Evolutionary conservation across 1,140 invertebrate genomes (phyloP), one percentile per base, ranked within the genome.

Genomic region (Ceratitis capitata): DNA sequence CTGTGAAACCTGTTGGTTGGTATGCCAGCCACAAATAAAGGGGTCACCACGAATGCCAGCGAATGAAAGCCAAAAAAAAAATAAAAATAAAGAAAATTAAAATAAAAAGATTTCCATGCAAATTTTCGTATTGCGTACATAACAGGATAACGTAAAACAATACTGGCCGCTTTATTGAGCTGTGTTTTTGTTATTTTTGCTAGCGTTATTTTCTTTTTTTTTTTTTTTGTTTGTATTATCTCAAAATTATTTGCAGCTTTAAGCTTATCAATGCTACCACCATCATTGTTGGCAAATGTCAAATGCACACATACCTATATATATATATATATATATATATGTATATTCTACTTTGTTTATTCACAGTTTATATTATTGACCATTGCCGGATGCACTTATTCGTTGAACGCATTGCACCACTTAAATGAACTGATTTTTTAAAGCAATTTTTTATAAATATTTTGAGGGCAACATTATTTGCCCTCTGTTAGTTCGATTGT

Each of bases 241-340:
- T 16, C 14, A 69, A 5, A 19, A 10, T 69, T 69, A 35, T 12
- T 12, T 19, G 61, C 61, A 19, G 29, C 61, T 35, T 29, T 19
- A 12, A 69, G 61, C 61, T 69, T 69, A 69, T 69, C 61, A 69
- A 69, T 56, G 29, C 58, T 26, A 23, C 61, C 61, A 14, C 61
- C 61, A 14, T 29, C 61, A 69, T 69, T 69, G 29, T 69, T 69
- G 61, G 16, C 61, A 69, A 69, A 69, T 39, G 61, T 69, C 29
- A 69, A 69, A 69, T 69, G 61, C 32, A 69, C 7, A 16, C 32
- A n/a, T n/a, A n/a, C n/a, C n/a, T n/a, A n/a, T n/a, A n/a, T n/a
- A n/a, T n/a, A n/a, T n/a, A n/a, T n/a, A n/a, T n/a, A n/a, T n/a
- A n/a, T n/a, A n/a, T n/a, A n/a, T n/a, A n/a, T n/a, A n/a, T n/a